Evolutionary conservation across 2,888 invertebrate species (phyloP).

Genomic region (Operophtera brumata): DNA sequence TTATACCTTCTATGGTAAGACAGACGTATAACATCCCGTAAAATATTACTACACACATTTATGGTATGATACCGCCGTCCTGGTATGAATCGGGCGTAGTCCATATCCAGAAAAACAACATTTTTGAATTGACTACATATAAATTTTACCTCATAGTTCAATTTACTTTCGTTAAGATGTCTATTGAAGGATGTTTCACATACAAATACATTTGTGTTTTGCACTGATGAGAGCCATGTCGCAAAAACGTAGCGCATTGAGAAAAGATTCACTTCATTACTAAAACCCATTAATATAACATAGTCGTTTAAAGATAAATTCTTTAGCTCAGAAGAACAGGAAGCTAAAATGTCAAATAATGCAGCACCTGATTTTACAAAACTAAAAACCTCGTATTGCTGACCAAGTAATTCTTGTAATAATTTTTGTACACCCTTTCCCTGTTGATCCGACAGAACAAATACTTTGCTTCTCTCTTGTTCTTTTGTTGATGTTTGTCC

Average conservation of each 20-base stretch:
- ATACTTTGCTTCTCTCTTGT: background rate
- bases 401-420: background rate
- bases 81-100: background rate
- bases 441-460: background rate
- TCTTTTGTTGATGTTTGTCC: background rate
- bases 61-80: background rate
- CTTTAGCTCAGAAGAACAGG: background rate
- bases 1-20: background rate
- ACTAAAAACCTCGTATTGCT: background rate
- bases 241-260: background rate
- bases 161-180: background rate
- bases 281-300: background rate
- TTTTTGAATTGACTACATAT: slow-evolving; percentile 2
- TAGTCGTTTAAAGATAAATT: background rate
- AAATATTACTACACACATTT: background rate
- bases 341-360: background rate
- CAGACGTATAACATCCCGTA: background rate
- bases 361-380: background rate
- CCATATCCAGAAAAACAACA: background rate
- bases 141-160: slow-evolving; percentile 1
- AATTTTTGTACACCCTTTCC: background rate
- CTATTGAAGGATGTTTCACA: background rate
- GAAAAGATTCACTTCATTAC: background rate
- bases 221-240: background rate
- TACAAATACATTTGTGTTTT: slow-evolving; percentile 1